These are phyloP conservation scores for Podarcis siculus DNA, from an alignment of 2,797 vertebrate genomes.

Conservation along the genomic window DNA sequence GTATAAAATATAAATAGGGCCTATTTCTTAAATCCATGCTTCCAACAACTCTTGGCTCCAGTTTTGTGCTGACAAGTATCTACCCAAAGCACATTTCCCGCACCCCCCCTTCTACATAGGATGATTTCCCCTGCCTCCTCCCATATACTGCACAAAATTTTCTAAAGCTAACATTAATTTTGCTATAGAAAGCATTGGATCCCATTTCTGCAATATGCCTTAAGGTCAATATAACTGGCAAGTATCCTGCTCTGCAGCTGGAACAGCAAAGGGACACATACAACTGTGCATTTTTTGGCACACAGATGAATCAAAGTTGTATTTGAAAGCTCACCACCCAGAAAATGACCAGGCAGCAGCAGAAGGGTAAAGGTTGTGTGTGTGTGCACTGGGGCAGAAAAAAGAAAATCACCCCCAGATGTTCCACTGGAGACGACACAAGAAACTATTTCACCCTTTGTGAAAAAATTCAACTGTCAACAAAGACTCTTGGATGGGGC, in stretches of 20 bases:
- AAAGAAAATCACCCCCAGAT: slow-evolving; percentile 16
- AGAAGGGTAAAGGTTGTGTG: background rate
- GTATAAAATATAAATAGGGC: background rate
- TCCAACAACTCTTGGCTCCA: background rate
- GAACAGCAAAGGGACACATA: background rate
- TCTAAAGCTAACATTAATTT: background rate
- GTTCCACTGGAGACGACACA: background rate
- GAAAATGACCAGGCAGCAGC: background rate
- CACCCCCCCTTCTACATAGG: background rate
- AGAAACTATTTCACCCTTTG: background rate
- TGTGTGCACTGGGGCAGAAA: background rate
- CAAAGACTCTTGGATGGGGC: background rate
- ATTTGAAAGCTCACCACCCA: slow-evolving; percentile 16
- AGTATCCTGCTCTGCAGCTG: slow-evolving; percentile 8
- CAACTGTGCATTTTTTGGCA: slow-evolving; percentile 14
- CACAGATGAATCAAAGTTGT: background rate
- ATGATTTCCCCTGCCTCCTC: background rate
- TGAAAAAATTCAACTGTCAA: slow-evolving; percentile 14
- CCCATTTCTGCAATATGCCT: background rate
- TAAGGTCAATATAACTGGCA: slow-evolving; percentile 15
- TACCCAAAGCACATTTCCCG: background rate
- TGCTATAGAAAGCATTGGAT: background rate
- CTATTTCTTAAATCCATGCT: background rate
- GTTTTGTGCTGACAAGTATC: background rate
- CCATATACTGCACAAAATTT: background rate